Evolutionary conservation across 2,113 vertebrate genomes (phyloP).

Genomic region (Balaeniceps rex): DNA sequence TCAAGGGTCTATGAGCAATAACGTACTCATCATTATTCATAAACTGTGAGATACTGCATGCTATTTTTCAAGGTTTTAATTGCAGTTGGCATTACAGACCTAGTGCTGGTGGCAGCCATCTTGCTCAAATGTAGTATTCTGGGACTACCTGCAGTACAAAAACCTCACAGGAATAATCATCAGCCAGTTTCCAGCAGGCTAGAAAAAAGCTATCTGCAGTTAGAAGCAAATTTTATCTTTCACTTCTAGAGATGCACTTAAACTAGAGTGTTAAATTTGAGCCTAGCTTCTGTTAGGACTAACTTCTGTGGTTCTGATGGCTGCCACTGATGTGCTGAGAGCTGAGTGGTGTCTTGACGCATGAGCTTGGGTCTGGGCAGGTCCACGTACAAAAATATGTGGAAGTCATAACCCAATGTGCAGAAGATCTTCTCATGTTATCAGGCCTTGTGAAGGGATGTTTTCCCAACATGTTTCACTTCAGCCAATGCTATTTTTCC

Average conservation of each 20-base stretch:
- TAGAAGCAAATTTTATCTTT: neutral
- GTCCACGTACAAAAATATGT: neutral
- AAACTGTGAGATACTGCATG: neutral
- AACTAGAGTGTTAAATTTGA: neutral
- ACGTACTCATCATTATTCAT: neutral
- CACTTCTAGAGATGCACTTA: neutral
- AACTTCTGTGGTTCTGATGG: neutral
- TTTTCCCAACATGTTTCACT: neutral
- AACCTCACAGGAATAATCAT: neutral
- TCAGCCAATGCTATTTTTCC: neutral
- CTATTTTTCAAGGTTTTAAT: slow-evolving; percentile 9
- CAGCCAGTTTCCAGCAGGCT: neutral
- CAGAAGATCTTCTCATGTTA: neutral
- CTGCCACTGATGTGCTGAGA: neutral
- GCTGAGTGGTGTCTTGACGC: neutral
- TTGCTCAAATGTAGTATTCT: neutral
- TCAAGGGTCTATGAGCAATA: neutral
- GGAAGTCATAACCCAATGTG: neutral
- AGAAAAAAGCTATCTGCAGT: neutral
- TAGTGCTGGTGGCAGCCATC: neutral
- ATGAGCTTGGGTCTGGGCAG: neutral
- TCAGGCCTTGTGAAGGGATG: neutral
- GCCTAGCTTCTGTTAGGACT: neutral
- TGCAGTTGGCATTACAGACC: neutral
- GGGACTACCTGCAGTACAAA: neutral